Evolutionary conservation across 2,888 invertebrate genomes (phyloP), one percentile per base, ranked within the genome.

Genomic region (Cantharis nigra): DNA sequence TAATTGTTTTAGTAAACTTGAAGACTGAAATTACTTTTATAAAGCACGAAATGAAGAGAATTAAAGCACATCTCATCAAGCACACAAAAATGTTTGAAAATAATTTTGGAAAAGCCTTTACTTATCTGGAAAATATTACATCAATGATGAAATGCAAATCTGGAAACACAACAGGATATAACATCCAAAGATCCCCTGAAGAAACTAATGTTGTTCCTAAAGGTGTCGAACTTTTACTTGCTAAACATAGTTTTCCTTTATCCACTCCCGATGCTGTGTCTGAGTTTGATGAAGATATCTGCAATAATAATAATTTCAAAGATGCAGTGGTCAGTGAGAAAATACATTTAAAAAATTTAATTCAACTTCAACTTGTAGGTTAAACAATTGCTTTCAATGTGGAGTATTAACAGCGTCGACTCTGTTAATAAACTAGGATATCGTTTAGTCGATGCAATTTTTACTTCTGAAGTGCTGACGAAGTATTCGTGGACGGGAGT

Each of bases 401-500:
- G 7, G 7, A 7, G n/a, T 7, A 4, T n/a, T 3, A 69, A 69
- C 11, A 78, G 76, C 20, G 70, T 79, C 64, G 80, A 75, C 75
- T 80, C 82, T 71, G 81, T 78, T 18, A 64, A 5, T 70, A 82
- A 82, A 78, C 49, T 81, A 18, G 80, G 74, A 0, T 82, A 82
- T 33, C 82, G 80, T 67, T 63, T 81, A 4, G 71, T 80, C 20
- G 82, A 82, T 67, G 13, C 63, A 14, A 10, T 82, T n/a, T 82
- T 82, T 74, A 33, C 64, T 9, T 70, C 81, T 10, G 14, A 33
- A 16, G 77, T 82, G 16, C 65, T 82, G 28, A 74, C 71, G 10
- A 74, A 80, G 23, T 82, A 80, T 71, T 73, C 81, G 10, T 82
- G 82, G 82, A 82, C 82, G 13, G 82, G 82, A 11, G 71, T 82